Percentiles rank a stretch among this genome's conserved stretches.
phyloP scores from a whole-genome alignment of 2,888 invertebrate genomes.

The Ectropis crepuscularia region DNA sequence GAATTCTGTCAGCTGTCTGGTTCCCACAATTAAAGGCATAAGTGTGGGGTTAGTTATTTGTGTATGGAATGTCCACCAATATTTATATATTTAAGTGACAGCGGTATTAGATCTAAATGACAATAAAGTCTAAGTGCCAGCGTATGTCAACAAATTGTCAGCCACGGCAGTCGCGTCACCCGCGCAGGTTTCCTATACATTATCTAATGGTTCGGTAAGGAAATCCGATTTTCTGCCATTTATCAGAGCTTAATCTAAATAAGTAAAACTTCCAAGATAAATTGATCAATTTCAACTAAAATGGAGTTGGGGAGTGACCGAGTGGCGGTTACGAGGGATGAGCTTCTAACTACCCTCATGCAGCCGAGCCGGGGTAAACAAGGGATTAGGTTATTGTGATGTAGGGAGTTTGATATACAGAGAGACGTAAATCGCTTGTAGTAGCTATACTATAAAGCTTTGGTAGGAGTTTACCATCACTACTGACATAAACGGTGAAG shows the following conservation, averaged over 20 bases:
- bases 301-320: slow-evolving; percentile 9
- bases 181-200: slow-evolving; percentile 7
- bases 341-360: slow-evolving; percentile 3
- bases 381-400: background rate
- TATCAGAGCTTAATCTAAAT: slow-evolving; percentile 24
- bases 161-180: background rate
- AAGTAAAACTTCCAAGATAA: slow-evolving; percentile 17
- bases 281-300: slow-evolving; percentile 24
- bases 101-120: too few relatives aligned
- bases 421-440: too few relatives aligned
- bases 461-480: too few relatives aligned
- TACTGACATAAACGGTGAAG: too few relatives aligned
- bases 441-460: too few relatives aligned
- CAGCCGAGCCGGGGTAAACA: background rate
- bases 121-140: too few relatives aligned
- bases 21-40: too few relatives aligned
- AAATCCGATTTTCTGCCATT: slow-evolving; percentile 21
- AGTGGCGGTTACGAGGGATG: slow-evolving; percentile 4
- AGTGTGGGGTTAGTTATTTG: too few relatives aligned
- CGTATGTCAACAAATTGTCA: background rate
- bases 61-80: too few relatives aligned
- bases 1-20: too few relatives aligned
- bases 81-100: too few relatives aligned
- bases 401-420: too few relatives aligned
- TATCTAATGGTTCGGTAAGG: slow-evolving; percentile 19